phyloP scores from a whole-genome alignment of 2,888 invertebrate genomes.

The Spicauda simplicius region DNA sequence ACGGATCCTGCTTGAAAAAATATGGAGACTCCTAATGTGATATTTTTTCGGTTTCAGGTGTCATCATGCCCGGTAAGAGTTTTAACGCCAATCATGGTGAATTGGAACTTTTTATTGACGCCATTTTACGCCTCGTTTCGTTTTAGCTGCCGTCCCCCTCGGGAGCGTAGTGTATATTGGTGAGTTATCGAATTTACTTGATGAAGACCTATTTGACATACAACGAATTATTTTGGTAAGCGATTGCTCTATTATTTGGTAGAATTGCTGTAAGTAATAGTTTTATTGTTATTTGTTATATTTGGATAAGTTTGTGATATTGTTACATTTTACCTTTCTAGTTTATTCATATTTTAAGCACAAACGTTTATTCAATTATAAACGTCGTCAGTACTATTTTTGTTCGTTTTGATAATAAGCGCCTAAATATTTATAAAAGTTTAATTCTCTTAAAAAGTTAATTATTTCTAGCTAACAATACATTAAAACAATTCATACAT shows the following conservation, averaged over 20 bases:
- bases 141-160: constrained; percentile 31
- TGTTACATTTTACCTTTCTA: too few species aligned
- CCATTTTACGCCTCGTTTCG: constrained; percentile 29
- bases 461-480: too few species aligned
- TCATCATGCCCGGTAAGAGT: constrained; percentile 40
- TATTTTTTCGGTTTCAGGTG: constrained; percentile 43
- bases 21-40: constrained; percentile 19
- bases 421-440: too few species aligned
- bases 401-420: too few species aligned
- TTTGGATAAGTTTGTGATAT: too few species aligned
- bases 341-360: too few species aligned
- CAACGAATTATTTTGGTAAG: neutral
- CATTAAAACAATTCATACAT: too few species aligned
- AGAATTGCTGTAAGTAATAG: too few species aligned
- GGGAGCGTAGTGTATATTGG: constrained; percentile 45
- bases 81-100: constrained; percentile 30
- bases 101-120: constrained; percentile 35
- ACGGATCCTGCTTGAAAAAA: constrained; percentile 18
- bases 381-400: too few species aligned
- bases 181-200: constrained; percentile 39
- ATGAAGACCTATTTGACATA: constrained; percentile 16
- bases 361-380: too few species aligned
- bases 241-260: neutral
- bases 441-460: too few species aligned
- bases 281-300: too few species aligned